These are phyloP conservation scores for Lipophrys pholis DNA, from an alignment of 2,113 vertebrate genomes.

Conservation along the genomic window DNA sequence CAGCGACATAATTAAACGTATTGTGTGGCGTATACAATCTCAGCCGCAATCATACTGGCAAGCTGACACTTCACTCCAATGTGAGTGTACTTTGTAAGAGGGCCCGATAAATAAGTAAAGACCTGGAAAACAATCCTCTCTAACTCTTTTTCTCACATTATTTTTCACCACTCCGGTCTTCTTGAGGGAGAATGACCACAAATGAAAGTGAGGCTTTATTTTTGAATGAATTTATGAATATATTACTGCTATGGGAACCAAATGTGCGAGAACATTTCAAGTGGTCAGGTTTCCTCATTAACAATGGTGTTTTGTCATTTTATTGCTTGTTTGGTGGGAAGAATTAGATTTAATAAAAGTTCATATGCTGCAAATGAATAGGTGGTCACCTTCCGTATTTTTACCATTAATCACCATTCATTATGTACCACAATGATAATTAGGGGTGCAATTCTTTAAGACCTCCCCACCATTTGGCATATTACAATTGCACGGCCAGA, in stretches of 20 bases:
- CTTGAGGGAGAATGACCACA: conserved; percentile 38
- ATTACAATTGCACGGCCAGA: no score
- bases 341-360: conserved; percentile 41
- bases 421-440: conserved; percentile 19
- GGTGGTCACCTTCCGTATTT: conserved; percentile 25
- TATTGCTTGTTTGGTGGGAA: conserved; percentile 63
- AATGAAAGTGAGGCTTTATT: conserved; percentile 57
- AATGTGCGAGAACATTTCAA: conserved; percentile 33
- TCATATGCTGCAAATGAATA: conserved; percentile 46
- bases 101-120: conserved; percentile 71
- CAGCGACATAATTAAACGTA: conserved; percentile 78
- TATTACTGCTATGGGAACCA: conserved; percentile 53
- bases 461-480: background rate
- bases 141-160: conserved; percentile 40
- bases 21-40: conserved; percentile 68
- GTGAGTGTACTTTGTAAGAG: conserved; percentile 53
- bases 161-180: background rate
- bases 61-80: conserved; percentile 74
- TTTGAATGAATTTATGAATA: conserved; percentile 73
- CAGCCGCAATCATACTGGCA: conserved; percentile 55
- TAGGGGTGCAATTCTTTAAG: conserved; percentile 8
- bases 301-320: conserved; percentile 60
- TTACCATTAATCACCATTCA: conserved; percentile 53
- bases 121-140: conserved; percentile 55
- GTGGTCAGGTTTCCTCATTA: conserved; percentile 38